Base-by-base conservation (phyloP, 2,888 invertebrate species). In the Lottia gigantea region DNA sequence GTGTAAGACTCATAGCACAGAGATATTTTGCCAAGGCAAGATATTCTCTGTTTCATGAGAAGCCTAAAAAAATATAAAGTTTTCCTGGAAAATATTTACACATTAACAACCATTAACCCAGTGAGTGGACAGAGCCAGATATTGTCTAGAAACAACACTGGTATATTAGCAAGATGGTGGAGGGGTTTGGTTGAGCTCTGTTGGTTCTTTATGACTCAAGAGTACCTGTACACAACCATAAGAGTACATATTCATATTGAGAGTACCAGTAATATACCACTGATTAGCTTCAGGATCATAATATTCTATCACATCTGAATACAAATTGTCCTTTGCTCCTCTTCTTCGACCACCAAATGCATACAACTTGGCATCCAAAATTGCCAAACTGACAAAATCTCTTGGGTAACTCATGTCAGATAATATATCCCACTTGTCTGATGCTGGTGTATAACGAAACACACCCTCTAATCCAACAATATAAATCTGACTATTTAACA, bases 191-290 rank as follows among this genome's bases (percentile, higher is more conserved):
- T 40, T 11, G 11, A 40, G 11, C 7, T 19, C 61, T 23, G 1
- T 61, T 19, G 7, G 55, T 6, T 31, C 62, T 45, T 72, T 73
- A 45, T 66, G 70, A 66, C 75, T 71, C 12, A 85, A 74, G 45
- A 83, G 76, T 19, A 85, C 81, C 11, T 81, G 74, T 14, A 84
- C 84, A 80, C 85, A 85, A 46, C 85, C 85, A 74, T 85, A 85
- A 0, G 83, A 84, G 70, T 85, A 85, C 83, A 85, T 83, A 1
- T 83, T 80, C 7, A 81, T 80, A 8, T 83, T 84, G 65, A 81
- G 79, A 26, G 72, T 80, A 8, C 83, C 84, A 16, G 76, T 78
- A 19, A 76, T 76, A 47, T 77, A 74, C 85, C 85, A 85, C 7
- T 70, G 68, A 63, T 81, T 82, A 16, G 66, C 73, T 31, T 73